A percentile compares a stretch with the other conserved stretches of the same genome.
Conservation (phyloP, 2,797 vertebrate genomes). For the Florisuga fusca region DNA sequence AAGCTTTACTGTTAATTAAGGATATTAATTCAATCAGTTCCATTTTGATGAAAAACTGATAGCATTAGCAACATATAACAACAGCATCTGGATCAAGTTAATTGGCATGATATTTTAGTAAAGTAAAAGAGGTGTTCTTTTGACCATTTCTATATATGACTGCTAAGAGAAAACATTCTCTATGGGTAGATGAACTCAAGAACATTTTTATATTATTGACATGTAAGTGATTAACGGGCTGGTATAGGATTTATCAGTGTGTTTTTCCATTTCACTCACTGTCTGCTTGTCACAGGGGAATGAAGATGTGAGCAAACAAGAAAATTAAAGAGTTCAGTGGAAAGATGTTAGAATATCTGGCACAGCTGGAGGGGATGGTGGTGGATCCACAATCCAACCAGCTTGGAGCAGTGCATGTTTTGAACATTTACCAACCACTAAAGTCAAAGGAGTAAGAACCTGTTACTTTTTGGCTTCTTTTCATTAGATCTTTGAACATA, state of each 20-base stretch:
- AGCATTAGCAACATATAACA: constrained; percentile 2
- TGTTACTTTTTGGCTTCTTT: background rate
- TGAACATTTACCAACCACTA: rapidly evolving
- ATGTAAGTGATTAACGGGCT: background rate
- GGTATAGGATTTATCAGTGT: background rate
- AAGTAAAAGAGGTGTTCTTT: background rate
- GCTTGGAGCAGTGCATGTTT: background rate
- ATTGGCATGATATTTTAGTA: background rate
- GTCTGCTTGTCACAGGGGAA: background rate
- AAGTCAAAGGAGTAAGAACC: background rate
- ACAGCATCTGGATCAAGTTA: constrained; percentile 1
- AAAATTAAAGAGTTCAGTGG: background rate
- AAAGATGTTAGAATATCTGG: background rate
- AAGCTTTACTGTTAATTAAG: constrained; percentile 35
- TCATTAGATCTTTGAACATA: background rate
- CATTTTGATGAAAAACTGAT: constrained; percentile 55
- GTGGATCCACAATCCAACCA: background rate
- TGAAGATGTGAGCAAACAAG: background rate
- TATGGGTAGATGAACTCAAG: background rate
- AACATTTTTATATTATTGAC: rapidly evolving
- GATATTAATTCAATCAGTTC: constrained; percentile 54
- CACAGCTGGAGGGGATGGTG: background rate
- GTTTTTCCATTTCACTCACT: background rate
- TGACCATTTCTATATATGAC: background rate
- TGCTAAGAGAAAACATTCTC: background rate